Evolutionary conservation across 2,797 vertebrate species (phyloP), one percentile per base, ranked within the genome.

Genomic region (Notolabrus celidotus): DNA sequence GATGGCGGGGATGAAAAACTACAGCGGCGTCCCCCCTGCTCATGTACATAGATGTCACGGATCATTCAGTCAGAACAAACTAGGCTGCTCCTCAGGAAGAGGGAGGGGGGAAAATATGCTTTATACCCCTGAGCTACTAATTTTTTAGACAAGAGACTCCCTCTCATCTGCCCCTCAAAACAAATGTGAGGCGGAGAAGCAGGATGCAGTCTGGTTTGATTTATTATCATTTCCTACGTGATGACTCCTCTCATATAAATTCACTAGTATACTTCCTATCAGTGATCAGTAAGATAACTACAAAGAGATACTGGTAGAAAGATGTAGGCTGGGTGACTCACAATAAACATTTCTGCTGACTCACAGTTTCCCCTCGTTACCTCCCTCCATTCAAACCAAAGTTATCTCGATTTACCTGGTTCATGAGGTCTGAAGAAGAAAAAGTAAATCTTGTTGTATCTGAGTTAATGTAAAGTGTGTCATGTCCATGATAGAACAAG

Each of bases 41-140:
- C 64, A 63, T 84, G 71, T 43, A 71, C 65, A 77, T 64, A 69
- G 54, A 71, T 74, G 63, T 62, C 79, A 86, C 4, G 27, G 77
- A 85, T 83, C 77, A 62, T 73, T 83, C 81, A 70, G 74, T 82
- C 77, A 64, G 43, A 86, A 74, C 82, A 87, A 87, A 90, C 60
- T 31, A 5, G 14, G 45, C 55, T 49, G 54, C 67, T 83, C 39
- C 45, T 59, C 23, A 12, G 75, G 69, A 81, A 65, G 63, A 38
- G 46, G 29, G 33, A 54, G 14, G 34, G 15, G 15, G 46, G 55
- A 78, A 34, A 53, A 73, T 61, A 58, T 41, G n/a, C 15, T 56
- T 52, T 68, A 42, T 74, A 58, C 50, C 67, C 70, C 31, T 49
- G 53, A 79, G 74, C 70, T 46, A 55, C 29, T 42, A 36, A 62